These are phyloP conservation scores for Yponomeuta sedellus DNA, from an alignment of 2,888 invertebrate genomes.

Conservation along the genomic window DNA sequence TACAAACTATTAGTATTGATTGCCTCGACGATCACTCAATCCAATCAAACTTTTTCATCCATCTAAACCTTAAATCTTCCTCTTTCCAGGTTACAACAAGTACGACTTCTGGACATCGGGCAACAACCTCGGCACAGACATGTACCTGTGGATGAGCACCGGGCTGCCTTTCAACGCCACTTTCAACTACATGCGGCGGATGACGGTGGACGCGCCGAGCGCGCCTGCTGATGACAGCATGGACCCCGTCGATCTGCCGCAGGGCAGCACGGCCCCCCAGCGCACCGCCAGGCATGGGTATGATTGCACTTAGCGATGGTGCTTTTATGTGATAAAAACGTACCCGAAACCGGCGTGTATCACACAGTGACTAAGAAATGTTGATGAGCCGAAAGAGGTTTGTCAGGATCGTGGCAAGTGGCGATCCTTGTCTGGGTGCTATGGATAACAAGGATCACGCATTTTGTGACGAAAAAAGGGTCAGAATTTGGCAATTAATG, in stretches of 20 bases:
- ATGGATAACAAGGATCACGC: too few relatives aligned
- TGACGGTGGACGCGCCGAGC: conserved; percentile 72
- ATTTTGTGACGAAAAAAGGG: too few relatives aligned
- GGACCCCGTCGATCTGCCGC: conserved; percentile 80
- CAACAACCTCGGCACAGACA: conserved; percentile 89
- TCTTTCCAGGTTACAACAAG: conserved; percentile 79
- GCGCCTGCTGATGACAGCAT: conserved; percentile 74
- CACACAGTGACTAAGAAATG: too few relatives aligned
- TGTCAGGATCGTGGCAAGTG: too few relatives aligned
- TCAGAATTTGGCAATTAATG: too few relatives aligned
- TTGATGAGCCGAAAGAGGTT: too few relatives aligned
- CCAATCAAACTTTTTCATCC: not conserved
- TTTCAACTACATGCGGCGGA: conserved; percentile 85
- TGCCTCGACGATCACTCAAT: too few relatives aligned
- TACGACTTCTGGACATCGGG: conserved; percentile 94
- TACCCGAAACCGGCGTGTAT: too few relatives aligned
- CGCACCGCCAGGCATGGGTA: conserved; percentile 86
- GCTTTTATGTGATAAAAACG: too few relatives aligned
- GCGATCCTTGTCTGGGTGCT: too few relatives aligned
- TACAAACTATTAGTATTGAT: too few relatives aligned
- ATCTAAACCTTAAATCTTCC: not conserved
- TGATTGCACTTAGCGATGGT: conserved; percentile 20
- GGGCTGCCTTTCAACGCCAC: conserved; percentile 91
- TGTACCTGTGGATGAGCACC: conserved; percentile 94
- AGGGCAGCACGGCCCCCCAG: conserved; percentile 86